These are phyloP conservation scores for Phoenicopterus ruber DNA, from an alignment of 2,113 vertebrate genomes.

Conservation along the genomic window DNA sequence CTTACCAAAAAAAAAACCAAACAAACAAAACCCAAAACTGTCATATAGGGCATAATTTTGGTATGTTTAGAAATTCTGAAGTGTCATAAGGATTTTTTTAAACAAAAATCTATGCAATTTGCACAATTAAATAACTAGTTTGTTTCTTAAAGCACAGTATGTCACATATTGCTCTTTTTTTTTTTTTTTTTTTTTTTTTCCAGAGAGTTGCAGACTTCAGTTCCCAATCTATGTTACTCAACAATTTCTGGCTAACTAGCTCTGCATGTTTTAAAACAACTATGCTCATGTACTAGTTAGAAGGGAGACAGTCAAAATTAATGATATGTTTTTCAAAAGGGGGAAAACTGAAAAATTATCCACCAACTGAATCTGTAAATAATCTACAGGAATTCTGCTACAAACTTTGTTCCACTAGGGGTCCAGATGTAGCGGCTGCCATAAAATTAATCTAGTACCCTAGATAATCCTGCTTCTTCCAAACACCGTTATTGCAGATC, in stretches of 20 bases:
- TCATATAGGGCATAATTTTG: neutral
- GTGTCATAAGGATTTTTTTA: neutral
- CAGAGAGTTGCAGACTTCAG: neutral
- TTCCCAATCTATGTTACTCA: neutral
- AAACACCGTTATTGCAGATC: neutral
- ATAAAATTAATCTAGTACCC: neutral
- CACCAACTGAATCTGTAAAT: neutral
- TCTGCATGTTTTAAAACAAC: neutral
- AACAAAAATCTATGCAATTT: neutral
- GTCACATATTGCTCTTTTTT: neutral
- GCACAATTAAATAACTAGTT: neutral
- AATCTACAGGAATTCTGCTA: neutral
- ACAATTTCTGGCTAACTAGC: neutral
- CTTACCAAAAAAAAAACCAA: neutral
- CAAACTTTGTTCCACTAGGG: neutral
- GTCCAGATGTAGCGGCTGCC: neutral
- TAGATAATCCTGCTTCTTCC: neutral
- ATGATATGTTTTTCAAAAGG: neutral
- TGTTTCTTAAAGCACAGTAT: neutral
- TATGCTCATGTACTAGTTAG: neutral
- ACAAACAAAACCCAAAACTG: too few species aligned
- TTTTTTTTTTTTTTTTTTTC: neutral
- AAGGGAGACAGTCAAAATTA: neutral
- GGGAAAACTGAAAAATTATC: neutral
- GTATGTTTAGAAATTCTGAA: neutral